Base-by-base conservation (phyloP, 2,797 vertebrate species). In the Acrossocheilus wenchowensis region DNA sequence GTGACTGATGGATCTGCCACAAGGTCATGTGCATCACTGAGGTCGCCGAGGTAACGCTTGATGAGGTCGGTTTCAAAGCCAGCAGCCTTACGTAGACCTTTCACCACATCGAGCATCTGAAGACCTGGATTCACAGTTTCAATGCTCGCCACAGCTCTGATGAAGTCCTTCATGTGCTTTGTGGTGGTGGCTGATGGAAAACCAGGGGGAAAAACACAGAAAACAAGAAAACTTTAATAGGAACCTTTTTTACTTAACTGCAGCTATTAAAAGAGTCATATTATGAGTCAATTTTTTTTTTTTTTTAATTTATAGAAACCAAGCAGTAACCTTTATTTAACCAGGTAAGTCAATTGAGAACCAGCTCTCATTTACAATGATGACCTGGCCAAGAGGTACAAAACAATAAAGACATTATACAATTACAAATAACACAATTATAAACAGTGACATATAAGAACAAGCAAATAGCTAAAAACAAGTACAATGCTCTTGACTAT, bases 91-190 rank as follows among this genome's bases (percentile, higher is more conserved):
- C 93, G 92, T 1, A 95, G 90, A 88, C 87, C 87, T 10, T 30
- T 92, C 1, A 92, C 2, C 36, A 95, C 86, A 1, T 81, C 84
- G 0, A 85, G 15, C 0, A 91, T 91, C 10, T 6, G 73, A 10
- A 83, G 45, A 2, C 3, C 86, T 1, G 10, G 72, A 50, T 87
- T 86, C 30, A 86, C 81, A 2, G 86, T 87, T 50, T 97, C 95
- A 0, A 96, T 86, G 64, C 92, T 91, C 64, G 93, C 91, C 86
- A 96, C 88, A 0, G 88, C 93, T 52, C 54, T 78, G 69, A 96
- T 93, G 34, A 36, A 36, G 34, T 36, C 34, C 34, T 36, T 36
- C 34, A 36, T 36, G 34, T 36, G 34, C 34, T 36, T 36, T 36
- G 34, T 36, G 34, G 34, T 36, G 34, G 34, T 36, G 34, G 34